Evolutionary conservation across 2,113 vertebrate species (phyloP), one percentile per base, ranked within the genome.

Genomic region (Capra hircus): DNA sequence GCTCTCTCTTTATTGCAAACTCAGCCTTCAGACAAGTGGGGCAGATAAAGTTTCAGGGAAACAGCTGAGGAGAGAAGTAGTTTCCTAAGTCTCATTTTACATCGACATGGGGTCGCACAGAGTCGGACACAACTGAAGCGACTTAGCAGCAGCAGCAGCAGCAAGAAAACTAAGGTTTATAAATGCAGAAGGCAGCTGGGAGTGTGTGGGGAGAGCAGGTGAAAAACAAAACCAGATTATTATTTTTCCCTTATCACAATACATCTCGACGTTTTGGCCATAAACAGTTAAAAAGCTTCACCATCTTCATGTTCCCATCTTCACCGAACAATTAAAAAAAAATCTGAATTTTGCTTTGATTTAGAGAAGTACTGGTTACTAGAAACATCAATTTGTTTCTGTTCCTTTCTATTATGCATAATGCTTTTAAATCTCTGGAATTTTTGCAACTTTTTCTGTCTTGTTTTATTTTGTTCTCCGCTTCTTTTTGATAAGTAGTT

Each of bases 11-110:
- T 84, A 82, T 92, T 14, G 95, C 90, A 98, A 97, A 90, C 93
- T 97, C 95, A 97, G 97, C 97, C 93, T 98, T 97, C 83, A 92
- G 92, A 93, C 74, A 92, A 94, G 85, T 89, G 1, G 1, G 43
- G 27, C 62, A 91, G 81, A 98, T 96, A 95, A 0, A 87, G 88
- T 97, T 95, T 77, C 71, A 50, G 30, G 0, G 27, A 86, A 78
- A 48, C 40, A 45, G 30, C 59, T 86, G 23, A 78, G 16, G 78
- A 95, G 83, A 93, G n/a, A 83, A 55, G 8, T 64, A 45, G 45
- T 33, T 91, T 96, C 33, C 9, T 27, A 86, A 53, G 52, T 88
- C 57, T 97, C 53, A 60, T 89, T 93, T 93, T 89, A 64, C 52
- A 94, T 33, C 94, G 14, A 62, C 55, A 84, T 45, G 48, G 48